Conservation (phyloP, 2,888 invertebrate genomes). For the Linnaemya vulpina region DNA sequence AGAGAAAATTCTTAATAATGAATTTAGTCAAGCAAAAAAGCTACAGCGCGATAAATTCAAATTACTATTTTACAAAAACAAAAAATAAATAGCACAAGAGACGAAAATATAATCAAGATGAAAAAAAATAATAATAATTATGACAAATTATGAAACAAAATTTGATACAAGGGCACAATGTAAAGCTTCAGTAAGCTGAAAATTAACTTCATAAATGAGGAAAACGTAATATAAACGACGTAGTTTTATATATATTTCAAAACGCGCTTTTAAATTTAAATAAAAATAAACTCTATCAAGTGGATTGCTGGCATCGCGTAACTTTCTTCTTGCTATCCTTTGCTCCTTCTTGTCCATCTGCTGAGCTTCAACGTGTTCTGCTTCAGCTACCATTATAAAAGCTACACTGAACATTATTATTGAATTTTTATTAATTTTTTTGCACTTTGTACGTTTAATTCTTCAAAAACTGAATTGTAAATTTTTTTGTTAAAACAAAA, state of each 20-base stretch:
- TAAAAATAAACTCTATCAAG: too few species aligned
- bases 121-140: conserved; percentile 15
- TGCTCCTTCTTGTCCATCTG: too few species aligned
- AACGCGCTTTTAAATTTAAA: too few species aligned
- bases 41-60: background rate
- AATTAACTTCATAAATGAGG: background rate
- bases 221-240: background rate
- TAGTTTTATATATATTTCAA: background rate
- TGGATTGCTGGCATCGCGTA: too few species aligned
- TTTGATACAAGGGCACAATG: background rate
- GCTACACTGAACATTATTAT: too few species aligned
- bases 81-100: background rate
- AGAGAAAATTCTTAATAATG: conserved; percentile 50
- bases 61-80: background rate
- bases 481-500: too few species aligned
- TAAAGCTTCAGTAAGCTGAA: background rate
- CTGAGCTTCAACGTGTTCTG: too few species aligned
- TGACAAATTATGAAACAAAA: conserved; percentile 12
- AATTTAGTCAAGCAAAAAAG: conserved; percentile 34
- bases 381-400: too few species aligned
- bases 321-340: too few species aligned
- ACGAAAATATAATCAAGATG: background rate
- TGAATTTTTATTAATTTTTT: too few species aligned
- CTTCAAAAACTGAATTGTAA: too few species aligned
- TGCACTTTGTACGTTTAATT: too few species aligned